Evolutionary conservation across 2,888 invertebrate genomes (phyloP).

Genomic region (Pycnomerus fuliginosus): DNA sequence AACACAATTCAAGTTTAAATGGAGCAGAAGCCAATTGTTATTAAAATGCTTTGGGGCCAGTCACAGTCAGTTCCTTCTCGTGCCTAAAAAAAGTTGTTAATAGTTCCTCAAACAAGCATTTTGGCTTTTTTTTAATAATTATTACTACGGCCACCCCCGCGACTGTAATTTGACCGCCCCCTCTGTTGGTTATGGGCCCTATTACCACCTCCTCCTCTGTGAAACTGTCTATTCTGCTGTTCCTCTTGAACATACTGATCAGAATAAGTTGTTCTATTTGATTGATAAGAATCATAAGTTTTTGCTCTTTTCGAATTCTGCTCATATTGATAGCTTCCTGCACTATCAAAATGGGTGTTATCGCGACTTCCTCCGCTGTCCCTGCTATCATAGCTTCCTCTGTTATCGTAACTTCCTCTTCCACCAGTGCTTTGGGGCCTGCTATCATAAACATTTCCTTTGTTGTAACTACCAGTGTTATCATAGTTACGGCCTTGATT

Average conservation of each 20-base stretch:
- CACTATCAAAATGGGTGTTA: conserved; percentile 11
- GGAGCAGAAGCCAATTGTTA: too few relatives aligned
- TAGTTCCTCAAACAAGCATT: background rate
- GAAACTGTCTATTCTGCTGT: conserved; percentile 50
- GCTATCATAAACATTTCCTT: too few relatives aligned
- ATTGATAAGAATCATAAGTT: conserved; percentile 51
- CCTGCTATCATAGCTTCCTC: background rate
- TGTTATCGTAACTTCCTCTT: conserved; percentile 1
- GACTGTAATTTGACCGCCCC: conserved; percentile 47
- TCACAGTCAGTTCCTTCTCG: background rate
- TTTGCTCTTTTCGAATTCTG: conserved; percentile 46
- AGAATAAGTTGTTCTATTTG: conserved; percentile 47
- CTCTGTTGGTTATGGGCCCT: conserved; percentile 32
- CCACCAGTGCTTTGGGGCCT: conserved; percentile 1
- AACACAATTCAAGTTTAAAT: too few relatives aligned
- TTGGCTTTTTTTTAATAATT: conserved; percentile 17
- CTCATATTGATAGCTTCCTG: conserved; percentile 42
- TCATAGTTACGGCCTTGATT: conserved; percentile 27
- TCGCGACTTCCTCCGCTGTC: background rate
- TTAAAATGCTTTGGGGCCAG: too few relatives aligned
- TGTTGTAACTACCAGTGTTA: conserved; percentile 30
- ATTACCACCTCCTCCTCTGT: conserved; percentile 37
- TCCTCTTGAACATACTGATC: conserved; percentile 53
- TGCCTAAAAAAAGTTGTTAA: background rate
- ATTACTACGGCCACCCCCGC: conserved; percentile 40